These are phyloP conservation scores for Peromyscus melanophrys DNA, from an alignment of 2,797 vertebrate genomes.

Conservation along the genomic window DNA sequence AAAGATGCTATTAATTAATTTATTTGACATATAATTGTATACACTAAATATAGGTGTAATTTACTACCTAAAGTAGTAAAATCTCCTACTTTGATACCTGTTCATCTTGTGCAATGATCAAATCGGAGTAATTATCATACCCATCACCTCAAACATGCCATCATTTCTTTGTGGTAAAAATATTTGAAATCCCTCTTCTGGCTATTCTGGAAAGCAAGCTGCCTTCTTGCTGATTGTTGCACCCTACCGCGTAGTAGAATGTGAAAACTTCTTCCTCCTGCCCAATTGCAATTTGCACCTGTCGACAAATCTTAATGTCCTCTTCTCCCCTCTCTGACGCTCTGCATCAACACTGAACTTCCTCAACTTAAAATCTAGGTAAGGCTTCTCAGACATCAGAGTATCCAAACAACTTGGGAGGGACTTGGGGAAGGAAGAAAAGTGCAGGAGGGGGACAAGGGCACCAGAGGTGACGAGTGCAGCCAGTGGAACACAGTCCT, in stretches of 20 bases:
- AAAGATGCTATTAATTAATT: background rate
- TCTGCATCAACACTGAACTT: background rate
- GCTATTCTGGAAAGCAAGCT: background rate
- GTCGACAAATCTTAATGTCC: background rate
- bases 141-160: background rate
- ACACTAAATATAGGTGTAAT: background rate
- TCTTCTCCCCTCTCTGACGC: background rate
- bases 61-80: background rate
- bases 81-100: background rate
- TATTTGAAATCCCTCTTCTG: background rate
- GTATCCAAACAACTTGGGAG: background rate
- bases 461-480: background rate
- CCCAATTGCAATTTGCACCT: background rate
- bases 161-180: background rate
- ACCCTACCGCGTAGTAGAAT: background rate
- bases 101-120: background rate
- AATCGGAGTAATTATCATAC: background rate
- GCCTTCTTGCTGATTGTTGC: background rate
- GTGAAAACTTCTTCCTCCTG: background rate
- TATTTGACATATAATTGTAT: background rate
- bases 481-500: rapidly evolving
- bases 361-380: background rate
- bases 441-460: background rate
- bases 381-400: background rate
- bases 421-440: background rate